Conservation (phyloP, 2,797 vertebrate species). For the Leptatherina wallacei region DNA sequence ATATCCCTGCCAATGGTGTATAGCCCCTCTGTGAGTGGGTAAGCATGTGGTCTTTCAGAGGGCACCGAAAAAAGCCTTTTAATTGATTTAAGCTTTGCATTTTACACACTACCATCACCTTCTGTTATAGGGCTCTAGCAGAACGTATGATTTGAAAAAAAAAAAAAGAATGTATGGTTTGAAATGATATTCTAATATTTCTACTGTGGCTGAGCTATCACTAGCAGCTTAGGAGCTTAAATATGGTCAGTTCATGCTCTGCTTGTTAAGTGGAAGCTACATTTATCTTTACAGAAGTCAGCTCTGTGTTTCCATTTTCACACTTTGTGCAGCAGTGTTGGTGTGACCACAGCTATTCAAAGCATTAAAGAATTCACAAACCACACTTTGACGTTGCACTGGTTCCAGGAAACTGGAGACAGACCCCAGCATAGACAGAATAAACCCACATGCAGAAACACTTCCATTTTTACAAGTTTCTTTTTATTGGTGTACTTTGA, state of each 20-base stretch:
- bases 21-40: neutral
- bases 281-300: slow-evolving; percentile 20
- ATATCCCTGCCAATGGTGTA: slow-evolving; percentile 11
- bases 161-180: neutral
- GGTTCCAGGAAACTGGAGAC: neutral
- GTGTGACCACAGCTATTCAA: slow-evolving; percentile 2
- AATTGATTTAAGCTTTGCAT: neutral
- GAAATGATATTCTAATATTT: neutral
- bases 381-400: neutral
- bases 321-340: neutral
- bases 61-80: slow-evolving; percentile 5
- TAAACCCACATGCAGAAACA: neutral
- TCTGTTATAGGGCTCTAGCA: neutral
- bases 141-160: neutral
- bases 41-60: slow-evolving; percentile 14
- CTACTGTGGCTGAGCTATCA: neutral
- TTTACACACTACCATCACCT: neutral
- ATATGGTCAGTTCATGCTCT: slow-evolving; percentile 6
- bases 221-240: slow-evolving; percentile 3
- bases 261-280: slow-evolving; percentile 15
- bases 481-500: slow-evolving; percentile 84
- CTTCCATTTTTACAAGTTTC: slow-evolving; percentile 66
- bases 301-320: neutral
- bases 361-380: slow-evolving; percentile 11
- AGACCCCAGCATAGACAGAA: neutral